Base-by-base conservation (phyloP, 64 coral and sea anemone species). In the Montipora capricornis region DNA sequence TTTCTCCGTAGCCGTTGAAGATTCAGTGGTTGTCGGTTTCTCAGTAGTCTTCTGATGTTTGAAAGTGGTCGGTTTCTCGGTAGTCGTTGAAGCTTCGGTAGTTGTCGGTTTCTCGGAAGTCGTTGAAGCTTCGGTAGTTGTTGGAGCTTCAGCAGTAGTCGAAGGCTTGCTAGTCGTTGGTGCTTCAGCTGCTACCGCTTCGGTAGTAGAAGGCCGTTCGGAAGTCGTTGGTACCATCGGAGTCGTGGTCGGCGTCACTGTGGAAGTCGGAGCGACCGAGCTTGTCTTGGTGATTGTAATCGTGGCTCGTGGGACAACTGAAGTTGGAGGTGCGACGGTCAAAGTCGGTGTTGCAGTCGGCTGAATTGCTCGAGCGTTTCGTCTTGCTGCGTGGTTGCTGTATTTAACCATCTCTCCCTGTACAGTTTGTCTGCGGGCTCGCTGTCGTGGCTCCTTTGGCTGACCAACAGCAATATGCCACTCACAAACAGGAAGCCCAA, bases 401-500 rank as follows among this genome's bases (percentile, higher is more conserved):
- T 46, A 7, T 22, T 85, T 85, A 20, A 92, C 88, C 12, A 57
- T 74, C 4, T 87, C 79, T 8, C 86, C 73, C n/a, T 89, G 74
- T 20, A 50, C 62, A 59, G 87, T 68, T 26, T 97, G 96, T 75
- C 93, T 74, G 51, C 93, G 93, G 24, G 93, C 82, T 88, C 93
- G 57, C 37, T 90, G 84, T 3, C 82, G 70, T 19, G 89, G 89
- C 29, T 89, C 89, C 91, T 95, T 97, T 10, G 96, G 84, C 48
- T 95, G 91, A n/a, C 96, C 96, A 73, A 93, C 94, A 44, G 92
- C 78, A 51, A 97, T 89, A 49, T 97, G 96, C 96, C 96, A 97
- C 20, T 93, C 89, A 88, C 82, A 87, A 5, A 97, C 84, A 57
- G 96, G 93, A n/a, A 90, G 79, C 29, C 78, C 75, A 69, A 97